A percentile compares a stretch with the other conserved stretches of the same genome.
Conservation (phyloP, 2,797 vertebrate genomes). For the Arctocebus calabarensis region DNA sequence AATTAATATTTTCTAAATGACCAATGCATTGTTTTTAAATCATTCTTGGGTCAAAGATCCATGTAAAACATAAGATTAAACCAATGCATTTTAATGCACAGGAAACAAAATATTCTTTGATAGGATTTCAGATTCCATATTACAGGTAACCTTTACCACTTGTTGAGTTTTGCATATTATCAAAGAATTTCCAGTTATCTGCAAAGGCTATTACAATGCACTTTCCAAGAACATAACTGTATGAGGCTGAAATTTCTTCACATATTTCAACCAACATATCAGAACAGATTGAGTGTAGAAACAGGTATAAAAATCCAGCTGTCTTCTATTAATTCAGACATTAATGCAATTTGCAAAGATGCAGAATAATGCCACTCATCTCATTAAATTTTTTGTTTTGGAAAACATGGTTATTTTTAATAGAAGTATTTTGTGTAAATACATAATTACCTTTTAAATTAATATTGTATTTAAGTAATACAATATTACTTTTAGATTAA, state of each 20-base stretch:
- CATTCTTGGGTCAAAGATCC: slow-evolving; percentile 37
- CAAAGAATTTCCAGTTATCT: slow-evolving; percentile 49
- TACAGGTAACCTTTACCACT: background rate
- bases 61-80: background rate
- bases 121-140: slow-evolving; percentile 2
- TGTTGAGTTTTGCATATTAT: background rate
- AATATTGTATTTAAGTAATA: too few relatives aligned
- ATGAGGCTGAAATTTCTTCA: slow-evolving; percentile 39
- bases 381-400: slow-evolving; percentile 16
- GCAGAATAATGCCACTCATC: slow-evolving; percentile 14
- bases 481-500: slow-evolving; percentile 39
- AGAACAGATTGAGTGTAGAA: slow-evolving; percentile 18
- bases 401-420: slow-evolving; percentile 44
- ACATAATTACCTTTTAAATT: background rate
- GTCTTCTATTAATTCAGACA: slow-evolving; percentile 9
- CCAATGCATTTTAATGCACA: slow-evolving; percentile 19
- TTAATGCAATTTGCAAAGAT: slow-evolving; percentile 34
- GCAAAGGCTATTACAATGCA: slow-evolving; percentile 41
- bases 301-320: slow-evolving; percentile 43
- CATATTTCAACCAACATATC: background rate
- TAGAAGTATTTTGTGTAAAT: slow-evolving; percentile 25
- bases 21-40: slow-evolving; percentile 2
- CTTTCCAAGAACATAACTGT: background rate
- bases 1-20: slow-evolving; percentile 56
- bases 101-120: background rate